Conservation (phyloP, 2,888 invertebrate genomes). For the Dioctria linearis region DNA sequence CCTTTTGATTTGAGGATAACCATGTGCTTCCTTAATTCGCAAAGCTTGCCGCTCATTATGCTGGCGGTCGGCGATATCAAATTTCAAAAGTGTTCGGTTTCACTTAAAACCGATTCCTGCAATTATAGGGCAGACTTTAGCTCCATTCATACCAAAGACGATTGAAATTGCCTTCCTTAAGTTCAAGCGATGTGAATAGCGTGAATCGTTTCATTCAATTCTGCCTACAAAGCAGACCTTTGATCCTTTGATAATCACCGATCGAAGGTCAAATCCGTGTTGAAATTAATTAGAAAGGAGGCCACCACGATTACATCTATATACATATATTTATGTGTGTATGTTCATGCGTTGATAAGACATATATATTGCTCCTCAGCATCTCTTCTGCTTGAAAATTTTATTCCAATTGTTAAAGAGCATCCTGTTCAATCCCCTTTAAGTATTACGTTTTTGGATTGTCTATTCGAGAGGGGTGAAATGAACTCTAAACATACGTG, state of each 20-base stretch:
- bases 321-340: background rate
- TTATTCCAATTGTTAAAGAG: background rate
- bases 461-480: slow-evolving; percentile 31
- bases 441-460: slow-evolving; percentile 7
- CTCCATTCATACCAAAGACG: slow-evolving; percentile 20
- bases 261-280: slow-evolving; percentile 61
- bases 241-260: slow-evolving; percentile 53
- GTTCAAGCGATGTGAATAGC: slow-evolving; percentile 38
- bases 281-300: slow-evolving; percentile 60
- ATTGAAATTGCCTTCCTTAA: slow-evolving; percentile 52
- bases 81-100: slow-evolving; percentile 58
- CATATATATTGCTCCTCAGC: background rate
- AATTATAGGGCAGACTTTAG: slow-evolving; percentile 47
- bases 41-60: slow-evolving; percentile 61
- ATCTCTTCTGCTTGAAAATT: background rate
- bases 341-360: background rate
- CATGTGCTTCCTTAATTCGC: slow-evolving; percentile 62
- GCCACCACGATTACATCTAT: background rate
- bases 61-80: slow-evolving; percentile 56
- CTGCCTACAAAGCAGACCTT: slow-evolving; percentile 53
- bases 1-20: slow-evolving; percentile 42
- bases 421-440: slow-evolving; percentile 20
- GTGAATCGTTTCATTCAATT: slow-evolving; percentile 35
- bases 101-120: slow-evolving; percentile 57
- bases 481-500: slow-evolving; percentile 35